Evolutionary conservation across 2,113 vertebrate species (phyloP).

Genomic region (Pelecanus crispus): DNA sequence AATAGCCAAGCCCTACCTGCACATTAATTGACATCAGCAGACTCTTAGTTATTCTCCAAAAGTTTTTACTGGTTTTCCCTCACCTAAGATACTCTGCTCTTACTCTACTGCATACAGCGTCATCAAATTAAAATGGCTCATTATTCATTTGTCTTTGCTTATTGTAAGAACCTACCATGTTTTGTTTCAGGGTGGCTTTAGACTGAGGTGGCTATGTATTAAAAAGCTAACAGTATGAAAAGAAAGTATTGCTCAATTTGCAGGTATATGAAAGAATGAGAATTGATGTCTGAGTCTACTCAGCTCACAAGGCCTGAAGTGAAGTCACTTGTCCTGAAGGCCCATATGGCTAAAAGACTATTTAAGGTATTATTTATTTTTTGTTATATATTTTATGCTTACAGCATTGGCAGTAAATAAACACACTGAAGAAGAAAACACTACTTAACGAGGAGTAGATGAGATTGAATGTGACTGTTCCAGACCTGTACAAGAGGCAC

Average conservation of each 20-base stretch:
- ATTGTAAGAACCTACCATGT: background rate
- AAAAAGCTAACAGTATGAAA: conserved; percentile 9
- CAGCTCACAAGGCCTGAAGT: conserved; percentile 9
- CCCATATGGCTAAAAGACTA: conserved; percentile 20
- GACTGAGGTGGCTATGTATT: background rate
- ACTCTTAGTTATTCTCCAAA: background rate
- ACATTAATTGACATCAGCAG: background rate
- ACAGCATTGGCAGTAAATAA: conserved; percentile 73
- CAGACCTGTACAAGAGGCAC: conserved; percentile 67
- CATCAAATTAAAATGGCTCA: background rate
- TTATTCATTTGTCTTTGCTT: background rate
- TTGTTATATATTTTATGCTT: conserved; percentile 68
- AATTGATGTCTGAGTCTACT: conserved; percentile 19
- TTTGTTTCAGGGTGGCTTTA: background rate
- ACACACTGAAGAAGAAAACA: conserved; percentile 68
- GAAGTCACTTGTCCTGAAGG: conserved; percentile 42
- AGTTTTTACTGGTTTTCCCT: background rate
- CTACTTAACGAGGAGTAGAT: conserved; percentile 69
- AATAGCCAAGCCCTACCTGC: fast-evolving
- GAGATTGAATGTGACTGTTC: conserved; percentile 73
- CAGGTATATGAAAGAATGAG: conserved; percentile 13
- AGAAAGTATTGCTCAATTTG: conserved; percentile 18
- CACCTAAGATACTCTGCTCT: background rate
- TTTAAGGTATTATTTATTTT: conserved; percentile 72
- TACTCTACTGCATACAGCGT: background rate